phyloP scores from a whole-genome alignment of 2,888 invertebrate species.

The Drosophila stalkeri region DNA sequence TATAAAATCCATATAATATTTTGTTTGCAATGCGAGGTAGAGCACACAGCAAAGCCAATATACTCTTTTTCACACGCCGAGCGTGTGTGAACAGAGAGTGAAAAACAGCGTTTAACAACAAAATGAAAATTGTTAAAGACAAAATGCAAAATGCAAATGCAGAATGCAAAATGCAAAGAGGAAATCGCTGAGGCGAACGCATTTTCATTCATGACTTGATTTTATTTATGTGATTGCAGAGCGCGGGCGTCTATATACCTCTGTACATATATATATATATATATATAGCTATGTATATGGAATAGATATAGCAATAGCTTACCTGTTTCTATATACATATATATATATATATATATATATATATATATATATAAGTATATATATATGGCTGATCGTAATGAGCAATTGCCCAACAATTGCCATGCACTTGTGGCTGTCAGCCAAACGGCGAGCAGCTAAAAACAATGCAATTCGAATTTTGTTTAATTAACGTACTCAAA shows the following conservation, averaged over 20 bases:
- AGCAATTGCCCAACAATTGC: conserved; percentile 61
- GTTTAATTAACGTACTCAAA: conserved; percentile 67
- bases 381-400: conserved; percentile 26
- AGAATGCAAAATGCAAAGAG: conserved; percentile 57
- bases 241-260: conserved; percentile 11
- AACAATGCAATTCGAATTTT: conserved; percentile 71
- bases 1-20: too few relatives aligned
- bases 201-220: conserved; percentile 79
- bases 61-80: not conserved
- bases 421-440: conserved; percentile 78
- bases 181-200: conserved; percentile 75
- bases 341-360: too few relatives aligned
- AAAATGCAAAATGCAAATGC: conserved; percentile 22
- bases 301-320: conserved; percentile 12
- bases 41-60: not conserved
- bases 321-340: not conserved
- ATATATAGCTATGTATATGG: conserved; percentile 2
- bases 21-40: too few relatives aligned
- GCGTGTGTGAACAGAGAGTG: not conserved
- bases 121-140: conserved; percentile 18
- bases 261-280: too few relatives aligned
- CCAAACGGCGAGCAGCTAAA: conserved; percentile 55
- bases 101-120: not conserved
- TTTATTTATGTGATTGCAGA: conserved; percentile 64
- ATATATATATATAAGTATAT: too few relatives aligned